A percentile compares a stretch with the other conserved stretches of the same genome.
These are phyloP conservation scores for Holothuria leucospilota DNA, from an alignment of 53 echinoderm and acorn worm species.

Conservation along the genomic window DNA sequence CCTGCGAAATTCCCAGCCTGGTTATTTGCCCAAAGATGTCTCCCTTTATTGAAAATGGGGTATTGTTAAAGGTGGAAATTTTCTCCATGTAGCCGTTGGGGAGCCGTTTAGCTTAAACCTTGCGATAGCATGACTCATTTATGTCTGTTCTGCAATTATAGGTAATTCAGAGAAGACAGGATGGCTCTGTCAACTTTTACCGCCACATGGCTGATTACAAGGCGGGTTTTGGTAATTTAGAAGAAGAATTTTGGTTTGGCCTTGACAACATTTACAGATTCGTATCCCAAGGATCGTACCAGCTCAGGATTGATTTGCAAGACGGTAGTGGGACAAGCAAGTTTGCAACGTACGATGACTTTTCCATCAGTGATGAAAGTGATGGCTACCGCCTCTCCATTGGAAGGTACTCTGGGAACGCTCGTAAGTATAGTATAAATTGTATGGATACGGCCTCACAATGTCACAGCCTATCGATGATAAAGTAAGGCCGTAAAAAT, in stretches of 20 bases:
- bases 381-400: slow-evolving; percentile 16
- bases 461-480: no score
- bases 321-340: neutral
- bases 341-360: slow-evolving; percentile 15
- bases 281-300: neutral
- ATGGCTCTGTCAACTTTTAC: slow-evolving; percentile 16
- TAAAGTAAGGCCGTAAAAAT: no score
- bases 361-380: slow-evolving; percentile 37
- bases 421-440: neutral
- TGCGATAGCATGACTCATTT: no score
- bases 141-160: neutral
- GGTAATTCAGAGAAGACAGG: slow-evolving; percentile 23
- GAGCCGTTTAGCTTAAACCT: no score
- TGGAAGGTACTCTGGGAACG: slow-evolving; percentile 18
- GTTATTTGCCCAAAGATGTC: no score
- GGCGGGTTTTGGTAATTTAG: slow-evolving; percentile 18
- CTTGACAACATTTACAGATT: slow-evolving; percentile 33
- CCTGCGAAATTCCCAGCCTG: no score
- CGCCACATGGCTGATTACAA: slow-evolving; percentile 1
- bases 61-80: no score
- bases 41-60: no score
- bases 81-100: no score
- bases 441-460: no score
- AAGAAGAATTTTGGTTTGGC: slow-evolving; percentile 36
- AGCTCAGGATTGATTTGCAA: slow-evolving; percentile 22